Evolutionary conservation across 2,113 vertebrate genomes (phyloP).

Genomic region (Octodon degus): DNA sequence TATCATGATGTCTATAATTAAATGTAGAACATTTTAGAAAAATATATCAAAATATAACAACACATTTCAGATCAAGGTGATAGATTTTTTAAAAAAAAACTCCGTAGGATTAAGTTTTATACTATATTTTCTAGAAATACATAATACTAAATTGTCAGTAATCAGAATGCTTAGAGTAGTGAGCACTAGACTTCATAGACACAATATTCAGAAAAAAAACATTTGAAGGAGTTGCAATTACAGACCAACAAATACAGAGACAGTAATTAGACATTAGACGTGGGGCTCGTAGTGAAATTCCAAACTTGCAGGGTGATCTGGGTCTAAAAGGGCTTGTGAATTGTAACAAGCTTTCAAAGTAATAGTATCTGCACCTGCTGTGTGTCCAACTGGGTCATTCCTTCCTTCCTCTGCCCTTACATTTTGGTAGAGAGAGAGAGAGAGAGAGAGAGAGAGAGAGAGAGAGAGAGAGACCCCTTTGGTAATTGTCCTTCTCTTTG

Average conservation of each 20-base stretch:
- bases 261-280: background rate
- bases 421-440: background rate
- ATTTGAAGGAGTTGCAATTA: background rate
- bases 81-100: background rate
- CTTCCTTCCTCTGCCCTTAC: background rate
- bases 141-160: background rate
- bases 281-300: background rate
- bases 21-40: slow-evolving; percentile 39
- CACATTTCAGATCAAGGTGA: background rate
- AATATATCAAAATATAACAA: background rate
- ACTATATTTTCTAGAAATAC: background rate
- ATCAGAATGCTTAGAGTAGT: background rate
- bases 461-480: too few species aligned
- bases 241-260: background rate
- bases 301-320: background rate
- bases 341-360: background rate
- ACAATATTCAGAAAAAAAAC: background rate
- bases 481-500: background rate
- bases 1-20: background rate
- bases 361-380: background rate
- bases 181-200: background rate
- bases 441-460: too few species aligned
- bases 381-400: background rate
- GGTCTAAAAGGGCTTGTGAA: background rate
- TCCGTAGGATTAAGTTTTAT: background rate